Percentiles rank a stretch among this genome's conserved stretches.
Evolutionary conservation across 2,888 invertebrate genomes (phyloP).

Genomic region (Drosophila trichaetosa): DNA sequence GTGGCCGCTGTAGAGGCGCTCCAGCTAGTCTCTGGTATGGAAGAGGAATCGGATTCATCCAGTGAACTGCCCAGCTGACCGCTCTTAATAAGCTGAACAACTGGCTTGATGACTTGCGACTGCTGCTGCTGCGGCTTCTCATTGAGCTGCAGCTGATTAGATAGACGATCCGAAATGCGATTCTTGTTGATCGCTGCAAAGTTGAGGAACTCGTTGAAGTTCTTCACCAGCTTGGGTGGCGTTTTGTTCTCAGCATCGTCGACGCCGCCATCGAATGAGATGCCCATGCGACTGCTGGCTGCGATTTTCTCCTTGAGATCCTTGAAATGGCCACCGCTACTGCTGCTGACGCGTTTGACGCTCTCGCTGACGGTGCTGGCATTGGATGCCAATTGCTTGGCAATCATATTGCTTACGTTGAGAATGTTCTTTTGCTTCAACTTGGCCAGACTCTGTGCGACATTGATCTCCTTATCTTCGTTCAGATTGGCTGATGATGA

Average conservation of each 20-base stretch:
- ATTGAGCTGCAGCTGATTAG: slow-evolving; percentile 65
- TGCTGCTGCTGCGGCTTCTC: slow-evolving; percentile 38
- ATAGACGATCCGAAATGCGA: slow-evolving; percentile 85
- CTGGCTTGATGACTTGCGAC: slow-evolving; percentile 76
- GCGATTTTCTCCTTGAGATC: slow-evolving; percentile 87
- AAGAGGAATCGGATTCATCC: slow-evolving; percentile 86
- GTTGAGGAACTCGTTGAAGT: slow-evolving; percentile 93
- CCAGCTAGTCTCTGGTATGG: slow-evolving; percentile 82
- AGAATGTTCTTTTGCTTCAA: slow-evolving; percentile 80
- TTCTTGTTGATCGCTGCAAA: slow-evolving; percentile 89
- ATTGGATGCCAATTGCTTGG: slow-evolving; percentile 80
- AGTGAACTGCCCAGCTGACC: slow-evolving; percentile 72
- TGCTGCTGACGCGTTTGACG: slow-evolving; percentile 79
- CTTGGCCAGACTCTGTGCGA: slow-evolving; percentile 69
- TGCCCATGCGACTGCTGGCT: slow-evolving; percentile 85
- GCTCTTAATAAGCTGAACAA: slow-evolving; percentile 86
- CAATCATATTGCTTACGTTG: slow-evolving; percentile 82
- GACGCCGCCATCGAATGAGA: slow-evolving; percentile 64
- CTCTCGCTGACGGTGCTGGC: slow-evolving; percentile 75
- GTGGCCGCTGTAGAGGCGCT: slow-evolving; percentile 82
- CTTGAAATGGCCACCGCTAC: slow-evolving; percentile 86
- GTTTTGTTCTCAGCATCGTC: slow-evolving; percentile 61
- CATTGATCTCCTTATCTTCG: slow-evolving; percentile 30
- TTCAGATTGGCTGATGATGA: slow-evolving; percentile 59
- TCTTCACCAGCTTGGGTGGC: slow-evolving; percentile 88